These are phyloP conservation scores for Cnemophilus loriae DNA, from an alignment of 2,113 vertebrate genomes.

Conservation along the genomic window DNA sequence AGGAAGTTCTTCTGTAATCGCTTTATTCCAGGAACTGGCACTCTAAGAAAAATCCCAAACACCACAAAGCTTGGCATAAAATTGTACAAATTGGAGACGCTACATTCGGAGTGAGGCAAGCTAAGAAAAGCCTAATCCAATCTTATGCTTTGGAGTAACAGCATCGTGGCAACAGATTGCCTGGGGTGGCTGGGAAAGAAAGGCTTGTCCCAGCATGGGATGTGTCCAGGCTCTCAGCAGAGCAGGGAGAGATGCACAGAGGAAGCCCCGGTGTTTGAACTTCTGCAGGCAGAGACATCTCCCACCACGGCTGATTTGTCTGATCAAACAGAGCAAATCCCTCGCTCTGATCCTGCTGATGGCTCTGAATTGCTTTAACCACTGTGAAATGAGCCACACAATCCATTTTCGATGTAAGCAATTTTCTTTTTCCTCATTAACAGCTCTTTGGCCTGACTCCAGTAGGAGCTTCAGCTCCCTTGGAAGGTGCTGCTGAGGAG, in stretches of 20 bases:
- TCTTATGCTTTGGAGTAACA: neutral
- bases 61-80: slow-evolving; percentile 30
- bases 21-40: slow-evolving; percentile 30
- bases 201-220: neutral
- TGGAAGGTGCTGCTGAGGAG: neutral
- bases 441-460: neutral
- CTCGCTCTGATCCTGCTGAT: slow-evolving; percentile 13
- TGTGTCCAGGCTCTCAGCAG: neutral
- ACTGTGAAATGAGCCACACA: slow-evolving; percentile 38
- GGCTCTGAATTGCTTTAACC: slow-evolving; percentile 24
- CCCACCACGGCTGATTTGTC: neutral
- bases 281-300: neutral
- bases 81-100: slow-evolving; percentile 12
- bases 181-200: neutral
- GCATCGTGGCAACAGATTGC: neutral
- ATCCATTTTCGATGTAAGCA: neutral
- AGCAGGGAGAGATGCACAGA: neutral
- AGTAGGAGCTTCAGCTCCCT: neutral
- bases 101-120: neutral
- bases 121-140: slow-evolving; percentile 32
- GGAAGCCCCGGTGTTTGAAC: neutral
- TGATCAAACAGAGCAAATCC: slow-evolving; percentile 51
- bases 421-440: neutral
- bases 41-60: slow-evolving; percentile 18
- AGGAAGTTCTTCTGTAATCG: neutral